These are phyloP conservation scores for Colistium nudipinnis DNA, from an alignment of 2,113 vertebrate species.

Conservation along the genomic window DNA sequence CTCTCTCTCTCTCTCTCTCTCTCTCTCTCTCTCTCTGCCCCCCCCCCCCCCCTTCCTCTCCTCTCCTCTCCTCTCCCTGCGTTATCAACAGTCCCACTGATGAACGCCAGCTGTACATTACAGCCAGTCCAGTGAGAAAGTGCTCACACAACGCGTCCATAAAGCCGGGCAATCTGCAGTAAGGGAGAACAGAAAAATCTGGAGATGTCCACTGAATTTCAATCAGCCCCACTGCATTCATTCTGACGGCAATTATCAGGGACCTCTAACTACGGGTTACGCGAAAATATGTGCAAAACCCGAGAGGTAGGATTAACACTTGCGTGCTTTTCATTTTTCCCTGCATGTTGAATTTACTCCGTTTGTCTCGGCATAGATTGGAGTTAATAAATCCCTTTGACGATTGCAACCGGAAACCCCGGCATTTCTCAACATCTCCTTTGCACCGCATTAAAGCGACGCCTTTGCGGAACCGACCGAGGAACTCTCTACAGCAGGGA, in stretches of 20 bases:
- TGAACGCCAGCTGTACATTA: slow-evolving; percentile 59
- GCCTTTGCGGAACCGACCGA: too few relatives aligned
- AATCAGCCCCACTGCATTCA: slow-evolving; percentile 44
- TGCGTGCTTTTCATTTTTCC: slow-evolving; percentile 1
- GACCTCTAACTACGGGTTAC: slow-evolving; percentile 18
- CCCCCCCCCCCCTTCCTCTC: not conserved
- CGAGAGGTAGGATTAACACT: slow-evolving; percentile 3
- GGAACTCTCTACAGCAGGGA: too few relatives aligned
- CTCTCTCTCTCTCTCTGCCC: not conserved
- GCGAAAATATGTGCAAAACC: slow-evolving; percentile 11
- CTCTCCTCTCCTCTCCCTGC: not conserved
- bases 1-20: slow-evolving; percentile 7
- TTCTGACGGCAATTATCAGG: slow-evolving; percentile 19
- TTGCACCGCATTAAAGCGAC: not conserved
- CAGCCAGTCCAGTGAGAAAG: slow-evolving; percentile 39
- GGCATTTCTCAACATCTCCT: slow-evolving; percentile 5
- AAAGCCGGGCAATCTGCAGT: slow-evolving; percentile 14
- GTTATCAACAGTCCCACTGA: slow-evolving; percentile 54
- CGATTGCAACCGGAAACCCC: not conserved
- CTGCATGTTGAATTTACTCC: not conserved
- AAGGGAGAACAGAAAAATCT: slow-evolving; percentile 18
- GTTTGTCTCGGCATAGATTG: not conserved
- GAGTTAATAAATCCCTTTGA: not conserved
- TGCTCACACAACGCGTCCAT: slow-evolving; percentile 32
- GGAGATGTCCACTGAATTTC: slow-evolving; percentile 48